Evolutionary conservation across 2,888 invertebrate genomes (phyloP), one percentile per base, ranked within the genome.

Genomic region (Agonopterix arenella): DNA sequence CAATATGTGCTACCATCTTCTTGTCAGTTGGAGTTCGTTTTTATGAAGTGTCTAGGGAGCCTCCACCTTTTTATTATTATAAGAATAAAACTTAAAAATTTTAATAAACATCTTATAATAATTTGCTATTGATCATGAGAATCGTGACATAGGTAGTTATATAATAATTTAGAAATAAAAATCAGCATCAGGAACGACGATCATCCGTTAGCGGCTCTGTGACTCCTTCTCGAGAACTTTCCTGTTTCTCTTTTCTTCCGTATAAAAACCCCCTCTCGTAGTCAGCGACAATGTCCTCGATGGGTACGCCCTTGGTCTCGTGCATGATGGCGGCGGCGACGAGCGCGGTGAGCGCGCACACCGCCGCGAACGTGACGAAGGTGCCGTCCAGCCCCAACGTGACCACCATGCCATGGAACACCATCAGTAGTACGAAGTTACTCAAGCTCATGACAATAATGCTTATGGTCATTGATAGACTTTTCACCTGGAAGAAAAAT

Each of bases 251-350:
- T n/a, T 7, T 7, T 43, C 38, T 45, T 37, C 36, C 43, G 8
- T 67, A 69, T 48, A 73, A 55, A 56, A 53, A 72, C n/a, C 74
- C 68, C 13, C 56, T 41, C 16, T 61, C 64, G 49, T 62, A 75
- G 62, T 64, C 65, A 4, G 55, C 48, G 42, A 77, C 60, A 9
- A 82, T 69, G 4, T 57, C 57, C 51, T 78, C 68, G 8, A 76
- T 54, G 0, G 73, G 65, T 13, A 72, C 61, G 1, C 70, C 70
- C 49, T 73, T 76, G 0, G 86, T 85, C 56, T 86, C 85, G 10
- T 40, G 9, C 40, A 40, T 40, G 40, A 40, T 40, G n/a, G 1
- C 10, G 40, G n/a, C 9, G 3, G 40, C 9, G 9, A n/a, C 5
- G 40, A 40, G 4, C n/a, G 40, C 40, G 40, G 10, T 40, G 10